Percentiles rank a stretch among this genome's conserved stretches.
phyloP scores from a whole-genome alignment of 1,140 invertebrate genomes.

The Cydia strobilella region DNA sequence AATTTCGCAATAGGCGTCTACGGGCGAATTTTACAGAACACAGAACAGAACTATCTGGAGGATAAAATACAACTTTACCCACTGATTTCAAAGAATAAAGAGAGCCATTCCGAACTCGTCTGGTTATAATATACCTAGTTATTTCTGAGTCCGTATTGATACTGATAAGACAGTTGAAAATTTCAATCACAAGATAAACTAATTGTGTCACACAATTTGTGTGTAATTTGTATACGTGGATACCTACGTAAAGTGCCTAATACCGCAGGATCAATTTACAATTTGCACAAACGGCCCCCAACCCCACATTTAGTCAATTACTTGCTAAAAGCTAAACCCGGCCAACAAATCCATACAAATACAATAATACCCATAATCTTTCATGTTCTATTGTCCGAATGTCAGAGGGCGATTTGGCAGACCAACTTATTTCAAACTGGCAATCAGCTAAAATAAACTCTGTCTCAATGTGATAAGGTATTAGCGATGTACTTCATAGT shows the following conservation, averaged over 20 bases:
- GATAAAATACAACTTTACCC: too few relatives aligned
- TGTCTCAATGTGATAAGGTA: conserved; percentile 2
- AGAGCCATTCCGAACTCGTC: too few relatives aligned
- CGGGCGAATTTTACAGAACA: too few relatives aligned
- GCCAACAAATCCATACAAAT: conserved; percentile 35
- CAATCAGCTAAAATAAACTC: neutral
- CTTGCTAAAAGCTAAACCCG: conserved; percentile 2
- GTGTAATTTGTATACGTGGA: too few relatives aligned
- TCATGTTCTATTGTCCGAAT: conserved; percentile 48
- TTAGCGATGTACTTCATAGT: conserved; percentile 14
- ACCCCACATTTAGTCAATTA: conserved; percentile 26
- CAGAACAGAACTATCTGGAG: too few relatives aligned
- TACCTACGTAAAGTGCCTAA: neutral
- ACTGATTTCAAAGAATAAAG: too few relatives aligned
- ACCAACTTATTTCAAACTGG: conserved; percentile 44
- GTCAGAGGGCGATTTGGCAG: conserved; percentile 51
- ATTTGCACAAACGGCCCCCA: neutral
- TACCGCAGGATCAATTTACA: neutral
- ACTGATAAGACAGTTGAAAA: too few relatives aligned
- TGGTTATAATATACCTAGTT: too few relatives aligned
- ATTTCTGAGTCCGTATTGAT: too few relatives aligned
- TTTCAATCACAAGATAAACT: too few relatives aligned
- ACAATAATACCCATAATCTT: conserved; percentile 46
- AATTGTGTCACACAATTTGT: too few relatives aligned
- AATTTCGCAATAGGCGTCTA: too few relatives aligned